Conservation (phyloP, 2,888 invertebrate genomes). For the Barypeithes pellucidus region DNA sequence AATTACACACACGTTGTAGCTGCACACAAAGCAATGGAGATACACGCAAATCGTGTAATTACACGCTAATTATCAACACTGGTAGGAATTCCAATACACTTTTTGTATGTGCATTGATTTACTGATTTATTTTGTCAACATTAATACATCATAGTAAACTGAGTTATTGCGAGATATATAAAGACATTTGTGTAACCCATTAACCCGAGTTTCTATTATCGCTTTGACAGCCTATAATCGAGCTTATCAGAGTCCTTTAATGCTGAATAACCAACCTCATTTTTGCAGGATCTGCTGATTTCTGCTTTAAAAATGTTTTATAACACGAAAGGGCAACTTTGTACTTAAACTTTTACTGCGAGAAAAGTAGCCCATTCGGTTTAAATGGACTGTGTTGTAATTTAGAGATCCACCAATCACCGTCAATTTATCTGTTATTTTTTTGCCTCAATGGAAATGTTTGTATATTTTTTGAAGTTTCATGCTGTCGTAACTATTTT, state of each 20-base stretch:
- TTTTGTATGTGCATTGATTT: no score
- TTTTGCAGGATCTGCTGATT: background rate
- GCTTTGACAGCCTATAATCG: constrained; percentile 14
- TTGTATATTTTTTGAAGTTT: no score
- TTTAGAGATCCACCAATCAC: background rate
- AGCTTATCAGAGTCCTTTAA: background rate
- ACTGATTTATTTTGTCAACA: background rate
- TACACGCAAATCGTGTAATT: no score
- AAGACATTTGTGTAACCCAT: background rate
- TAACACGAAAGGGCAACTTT: background rate
- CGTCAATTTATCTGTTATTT: background rate
- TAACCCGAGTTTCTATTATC: constrained; percentile 9
- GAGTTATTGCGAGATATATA: constrained; percentile 8
- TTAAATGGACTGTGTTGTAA: background rate
- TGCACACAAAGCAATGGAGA: no score
- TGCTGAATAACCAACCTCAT: constrained; percentile 11
- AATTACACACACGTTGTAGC: no score
- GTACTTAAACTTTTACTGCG: background rate
- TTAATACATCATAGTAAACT: background rate
- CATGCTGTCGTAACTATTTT: no score
- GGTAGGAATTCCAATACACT: no score
- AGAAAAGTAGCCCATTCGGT: background rate
- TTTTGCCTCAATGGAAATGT: background rate
- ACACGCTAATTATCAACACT: no score
- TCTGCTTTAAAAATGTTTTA: constrained; percentile 6